A percentile compares a stretch with the other conserved stretches of the same genome.
phyloP scores from a whole-genome alignment of 1,140 invertebrate species.

The Heliothis subflexa region DNA sequence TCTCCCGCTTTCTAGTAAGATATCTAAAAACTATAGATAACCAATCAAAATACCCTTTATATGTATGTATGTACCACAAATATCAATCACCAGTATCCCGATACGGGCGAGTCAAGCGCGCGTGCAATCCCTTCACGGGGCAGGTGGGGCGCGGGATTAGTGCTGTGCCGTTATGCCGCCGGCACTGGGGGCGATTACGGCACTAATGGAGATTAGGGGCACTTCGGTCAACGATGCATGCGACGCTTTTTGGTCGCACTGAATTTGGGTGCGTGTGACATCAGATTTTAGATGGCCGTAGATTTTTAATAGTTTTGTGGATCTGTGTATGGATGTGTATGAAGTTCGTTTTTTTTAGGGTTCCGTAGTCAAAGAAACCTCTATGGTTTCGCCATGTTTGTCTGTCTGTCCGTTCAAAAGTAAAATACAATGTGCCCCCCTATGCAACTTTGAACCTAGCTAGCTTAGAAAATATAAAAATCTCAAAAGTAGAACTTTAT shows the following conservation, averaged over 20 bases:
- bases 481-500: no score
- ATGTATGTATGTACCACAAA: constrained; percentile 3
- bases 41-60: background rate
- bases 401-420: no score
- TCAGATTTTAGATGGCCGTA: background rate
- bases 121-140: constrained; percentile 32
- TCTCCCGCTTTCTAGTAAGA: background rate
- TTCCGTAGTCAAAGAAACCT: no score
- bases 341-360: no score
- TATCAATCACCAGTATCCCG: constrained; percentile 24
- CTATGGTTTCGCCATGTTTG: no score
- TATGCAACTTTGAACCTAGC: no score
- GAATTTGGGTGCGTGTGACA: background rate
- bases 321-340: no score
- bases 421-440: no score
- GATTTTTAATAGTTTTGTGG: no score
- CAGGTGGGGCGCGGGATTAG: constrained; percentile 41
- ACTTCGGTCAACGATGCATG: constrained; percentile 5
- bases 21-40: background rate
- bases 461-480: no score
- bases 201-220: constrained; percentile 32
- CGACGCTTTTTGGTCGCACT: background rate
- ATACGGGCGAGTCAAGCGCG: constrained; percentile 6
- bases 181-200: constrained; percentile 15
- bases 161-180: constrained; percentile 42